Base-by-base conservation (phyloP, 2,888 invertebrate species). In the Mechanitis mazaeus region DNA sequence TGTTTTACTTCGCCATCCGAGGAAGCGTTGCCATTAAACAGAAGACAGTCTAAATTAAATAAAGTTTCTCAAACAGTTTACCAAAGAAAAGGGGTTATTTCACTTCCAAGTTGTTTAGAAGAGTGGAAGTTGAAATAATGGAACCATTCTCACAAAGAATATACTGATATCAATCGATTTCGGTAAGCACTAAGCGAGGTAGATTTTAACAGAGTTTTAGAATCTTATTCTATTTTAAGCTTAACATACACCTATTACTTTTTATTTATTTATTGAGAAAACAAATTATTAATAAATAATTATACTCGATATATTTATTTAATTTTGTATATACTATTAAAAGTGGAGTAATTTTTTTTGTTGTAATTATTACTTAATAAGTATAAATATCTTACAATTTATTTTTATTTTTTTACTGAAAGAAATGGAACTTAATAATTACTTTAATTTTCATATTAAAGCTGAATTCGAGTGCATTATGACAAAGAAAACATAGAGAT, bases 41-140 rank as follows among this genome's bases (percentile, higher is more conserved):
- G 50, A 31, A 50, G 50, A 50, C 50, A 54, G 45, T 54, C 45
- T 45, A 54, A 54, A 53, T 50, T 45, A 58, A 33, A 58, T 54
- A 59, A 59, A 59, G 58, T 61, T 59, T 54, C 53, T 50, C 45
- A 58, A 60, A 56, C 53, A 58, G 46, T 47, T 56, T 58, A 58
- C 53, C 33, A 31, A 64, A 55, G 50, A 38, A 35, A 61, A 56
- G 53, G 54, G 54, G 55, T 54, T 59, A 57, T 59, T 57, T 61
- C 47, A 59, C 64, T 64, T 59, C 50, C 31, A 33, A 61, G 59
- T 59, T 54, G 46, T 58, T 42, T 42, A 46, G 55, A 45, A 33
- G 47, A 61, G 11, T 47, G 33, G n/a, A 64, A 55, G 58, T 61
- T 58, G 56, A 58, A 56, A 58, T 56, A 54, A 64, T 54, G 31